Base-by-base conservation (phyloP, 1,140 invertebrate genomes). In the Alviniconcha marisindica region DNA sequence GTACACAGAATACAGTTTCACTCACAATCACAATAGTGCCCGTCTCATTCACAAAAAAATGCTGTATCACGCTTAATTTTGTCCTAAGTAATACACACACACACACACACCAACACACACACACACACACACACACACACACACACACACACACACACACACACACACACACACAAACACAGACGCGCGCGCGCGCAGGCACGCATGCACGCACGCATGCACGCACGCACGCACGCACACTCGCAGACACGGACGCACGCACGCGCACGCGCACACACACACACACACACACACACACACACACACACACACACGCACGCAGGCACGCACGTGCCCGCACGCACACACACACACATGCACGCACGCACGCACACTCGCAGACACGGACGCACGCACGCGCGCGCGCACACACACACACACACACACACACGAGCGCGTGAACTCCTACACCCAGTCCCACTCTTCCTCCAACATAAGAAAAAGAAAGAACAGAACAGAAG, bases 221-320 rank as follows among this genome's bases (percentile, higher is more conserved):
- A 63, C 60, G 24, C 60, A 63, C 60, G 24, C 60, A n/a, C n/a
- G 36, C 31, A 76, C 31, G 24, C 73, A 42, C 73, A 21, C 21
- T 36, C n/a, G 12, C 73, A 42, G 1, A 71, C 69, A 10, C 76
- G n/a, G 44, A 33, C 31, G 48, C 76, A 54, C 42, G 48, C 38
- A 42, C 38, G 21, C 51, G 18, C 76, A 33, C 44, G 28, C 51
- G 36, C 76, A 77, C 76, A 77, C 76, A 42, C 44, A 54, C 31
- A 31, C 76, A 54, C 76, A 54, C 76, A 48, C 51, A 33, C 76
- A 54, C n/a, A 31, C 42, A 77, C 76, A 77, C 40, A 69, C 51
- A 69, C 51, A 28, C 63, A 44, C 33, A 44, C 51, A 44, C 12
- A 28, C 31, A 69, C 51, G 36, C 51, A 21, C 40, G 36, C 63